Evolutionary conservation across 2,797 vertebrate genomes (phyloP), one percentile per base, ranked within the genome.

Genomic region (Lepilemur septentrionalis): DNA sequence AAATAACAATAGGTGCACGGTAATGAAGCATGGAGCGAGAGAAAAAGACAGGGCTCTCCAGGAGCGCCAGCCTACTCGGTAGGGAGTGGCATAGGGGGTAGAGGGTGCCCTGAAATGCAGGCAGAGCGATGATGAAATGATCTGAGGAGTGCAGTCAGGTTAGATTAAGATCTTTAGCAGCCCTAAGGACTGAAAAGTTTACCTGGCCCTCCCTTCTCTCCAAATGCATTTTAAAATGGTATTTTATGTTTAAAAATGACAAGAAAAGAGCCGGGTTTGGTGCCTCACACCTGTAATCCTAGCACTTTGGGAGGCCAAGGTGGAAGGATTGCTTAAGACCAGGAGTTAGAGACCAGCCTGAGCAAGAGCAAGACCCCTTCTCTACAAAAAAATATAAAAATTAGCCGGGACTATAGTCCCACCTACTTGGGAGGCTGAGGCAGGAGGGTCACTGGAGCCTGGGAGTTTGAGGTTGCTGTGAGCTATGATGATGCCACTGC

Each of bases 191-290:
- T 81, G 41, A 48, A 67, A 30, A 52, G 46, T 23, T 82, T 61
- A 7, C 41, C 50, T 0, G 23, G 43, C 59, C 63, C 46, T 59
- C 25, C 43, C 43, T 80, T 78, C 83, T 38, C 4, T 25, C 41
- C 25, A 61, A 82, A 69, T 28, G 35, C 43, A 55, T 87, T 79
- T 92, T 69, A 12, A 48, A 83, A 38, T 43, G 73, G n/a, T 61
- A 78, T 25, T 94, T 92, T 22, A 35, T 57, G 14, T 82, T 89
- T 93, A 11, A 43, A 85, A 87, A 87, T 94, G 69, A 55, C 50
- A 5, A 25, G 61, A 59, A 28, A 59, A 28, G 57, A 25, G 25
- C 25, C 0, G 4, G 57, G 57, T 4, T 4, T 28, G 10, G 57
- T 59, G 25, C 10, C 11, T 25, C 23, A 28, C 25, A 28, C 57